Conservation (phyloP, 2,888 invertebrate species). For the Cancer borealis region DNA sequence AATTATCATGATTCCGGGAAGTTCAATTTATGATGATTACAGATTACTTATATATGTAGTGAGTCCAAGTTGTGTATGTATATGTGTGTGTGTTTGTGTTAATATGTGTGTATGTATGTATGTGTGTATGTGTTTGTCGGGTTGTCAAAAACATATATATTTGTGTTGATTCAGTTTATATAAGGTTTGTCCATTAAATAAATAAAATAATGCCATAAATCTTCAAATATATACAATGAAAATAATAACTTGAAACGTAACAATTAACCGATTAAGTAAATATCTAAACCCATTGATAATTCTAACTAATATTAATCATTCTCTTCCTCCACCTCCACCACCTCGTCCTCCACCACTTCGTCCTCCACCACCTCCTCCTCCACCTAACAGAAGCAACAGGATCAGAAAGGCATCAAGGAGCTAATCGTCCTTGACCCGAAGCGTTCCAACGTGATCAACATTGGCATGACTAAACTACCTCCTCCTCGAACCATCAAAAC, state of each 20-base stretch:
- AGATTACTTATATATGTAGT: too few species aligned
- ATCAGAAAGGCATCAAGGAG: conserved; percentile 92
- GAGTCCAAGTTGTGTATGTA: neutral
- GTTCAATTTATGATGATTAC: too few species aligned
- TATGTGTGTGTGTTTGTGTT: neutral
- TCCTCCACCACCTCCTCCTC: neutral
- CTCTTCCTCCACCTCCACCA: neutral
- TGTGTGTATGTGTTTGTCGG: neutral
- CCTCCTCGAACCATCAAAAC: conserved; percentile 98
- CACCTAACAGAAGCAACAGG: conserved; percentile 87
- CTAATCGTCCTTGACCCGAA: conserved; percentile 97
- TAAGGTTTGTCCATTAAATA: too few species aligned
- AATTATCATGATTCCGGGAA: too few species aligned
- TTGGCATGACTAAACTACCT: conserved; percentile 98
- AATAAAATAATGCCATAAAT: neutral
- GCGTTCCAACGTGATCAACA: conserved; percentile 99
- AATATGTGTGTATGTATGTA: neutral
- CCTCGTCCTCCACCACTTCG: neutral
- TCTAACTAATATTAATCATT: neutral
- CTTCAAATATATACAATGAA: neutral
- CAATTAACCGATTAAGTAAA: too few species aligned
- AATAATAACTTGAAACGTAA: too few species aligned
- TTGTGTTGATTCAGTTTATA: too few species aligned
- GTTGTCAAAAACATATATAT: too few species aligned
- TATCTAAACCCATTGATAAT: too few species aligned